phyloP scores from a whole-genome alignment of 1,140 invertebrate species.

The Cotesia chilonis region DNA sequence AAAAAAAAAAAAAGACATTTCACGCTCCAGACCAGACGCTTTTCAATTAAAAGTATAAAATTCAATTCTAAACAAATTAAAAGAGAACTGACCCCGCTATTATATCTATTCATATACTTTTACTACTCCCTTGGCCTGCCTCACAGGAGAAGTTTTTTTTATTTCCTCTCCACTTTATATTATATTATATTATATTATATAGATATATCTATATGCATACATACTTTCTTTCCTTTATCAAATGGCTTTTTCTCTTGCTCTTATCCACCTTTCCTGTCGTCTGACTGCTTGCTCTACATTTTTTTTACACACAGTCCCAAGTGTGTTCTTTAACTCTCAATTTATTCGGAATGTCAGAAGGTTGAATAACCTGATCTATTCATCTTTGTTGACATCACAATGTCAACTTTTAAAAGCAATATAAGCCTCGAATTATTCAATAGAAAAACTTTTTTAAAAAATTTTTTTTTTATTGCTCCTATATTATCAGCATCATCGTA shows the following conservation, averaged over 20 bases:
- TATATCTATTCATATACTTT: background rate
- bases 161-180: too few species aligned
- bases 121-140: conserved; percentile 21
- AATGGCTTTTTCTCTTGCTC: background rate
- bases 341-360: conserved; percentile 34
- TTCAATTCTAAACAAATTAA: background rate
- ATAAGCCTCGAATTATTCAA: background rate
- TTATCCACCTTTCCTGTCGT: conserved; percentile 10
- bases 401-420: conserved; percentile 5
- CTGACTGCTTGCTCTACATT: conserved; percentile 14
- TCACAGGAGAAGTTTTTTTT: conserved; percentile 1
- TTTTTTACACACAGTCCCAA: conserved; percentile 16
- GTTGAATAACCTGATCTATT: conserved; percentile 23
- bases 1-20: too few species aligned
- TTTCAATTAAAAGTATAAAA: background rate
- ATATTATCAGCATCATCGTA: too few species aligned
- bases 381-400: conserved; percentile 11
- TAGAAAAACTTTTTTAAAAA: background rate
- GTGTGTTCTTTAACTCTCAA: conserved; percentile 25
- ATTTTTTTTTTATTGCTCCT: too few species aligned
- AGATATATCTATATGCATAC: background rate
- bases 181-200: too few species aligned
- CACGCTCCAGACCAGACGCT: too few species aligned
- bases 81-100: conserved; percentile 18
- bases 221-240: conserved; percentile 1